Evolutionary conservation across 1,140 invertebrate species (phyloP), one percentile per base, ranked within the genome.

Genomic region (Pemphigus obesinymphae): DNA sequence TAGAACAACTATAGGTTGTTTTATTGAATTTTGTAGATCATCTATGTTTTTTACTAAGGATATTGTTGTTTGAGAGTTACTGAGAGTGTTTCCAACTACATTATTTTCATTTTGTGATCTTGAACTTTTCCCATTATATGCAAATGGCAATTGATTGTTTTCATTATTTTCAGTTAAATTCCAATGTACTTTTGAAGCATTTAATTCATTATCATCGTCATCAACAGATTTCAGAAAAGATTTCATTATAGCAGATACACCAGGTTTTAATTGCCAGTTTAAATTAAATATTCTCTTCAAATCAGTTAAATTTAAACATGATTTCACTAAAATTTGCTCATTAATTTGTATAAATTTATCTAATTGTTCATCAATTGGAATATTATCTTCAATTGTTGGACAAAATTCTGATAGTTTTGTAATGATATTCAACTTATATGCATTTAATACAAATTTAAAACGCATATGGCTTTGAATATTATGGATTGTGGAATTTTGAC

Each of bases 231-330:
- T 73, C 20, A 73, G 50, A 43, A 61, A 11, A 0, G 75, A 61
- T 43, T 61, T 61, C 7, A 78, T 78, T 17, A 78, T 61, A 43
- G 55, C 20, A 40, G 13, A 26, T n/a, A 78, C 75, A 37, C 4
- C 13, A 5, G 37, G 55, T 20, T 61, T 78, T 40, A 78, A 78
- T 15, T 20, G 34, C 29, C 37, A 58, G 3, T 23, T 78, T 13
- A 43, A 29, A 61, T 61, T 58, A 43, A 58, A 78, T 61, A 78
- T 61, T 29, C 15, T 78, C 7, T 78, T 78, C 29, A 43, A 40
- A 45, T 61, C 43, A 3, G 31, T 61, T 29, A 78, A 61, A 26
- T 34, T 61, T 26, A 55, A 78, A 78, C 31, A 78, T 29, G 75
- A 43, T 17, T 78, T 78, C 3, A 61, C 75, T n/a, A 80, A 45